Conservation (phyloP, 2,888 invertebrate species). For the Cryptus armator region DNA sequence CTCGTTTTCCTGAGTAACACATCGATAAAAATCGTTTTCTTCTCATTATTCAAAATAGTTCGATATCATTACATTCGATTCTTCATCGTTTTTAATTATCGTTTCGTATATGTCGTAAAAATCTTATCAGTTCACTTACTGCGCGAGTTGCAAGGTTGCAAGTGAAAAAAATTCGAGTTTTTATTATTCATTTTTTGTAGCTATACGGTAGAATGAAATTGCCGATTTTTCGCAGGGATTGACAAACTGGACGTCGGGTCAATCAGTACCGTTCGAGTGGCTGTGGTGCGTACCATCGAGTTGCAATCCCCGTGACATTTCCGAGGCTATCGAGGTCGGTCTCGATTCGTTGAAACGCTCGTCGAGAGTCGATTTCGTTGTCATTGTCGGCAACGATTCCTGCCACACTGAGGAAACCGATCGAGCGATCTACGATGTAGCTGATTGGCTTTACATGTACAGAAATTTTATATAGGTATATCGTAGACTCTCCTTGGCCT, state of each 20-base stretch:
- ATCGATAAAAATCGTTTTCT: no score
- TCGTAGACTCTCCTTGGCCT: constrained; percentile 5
- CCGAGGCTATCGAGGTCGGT: constrained; percentile 75
- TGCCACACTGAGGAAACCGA: constrained; percentile 76
- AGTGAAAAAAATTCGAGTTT: background rate
- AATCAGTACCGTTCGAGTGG: constrained; percentile 76
- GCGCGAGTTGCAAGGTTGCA: no score
- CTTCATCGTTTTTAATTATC: no score
- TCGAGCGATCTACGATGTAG: constrained; percentile 68
- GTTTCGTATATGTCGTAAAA: no score
- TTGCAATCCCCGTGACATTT: constrained; percentile 78
- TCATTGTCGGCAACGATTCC: constrained; percentile 73
- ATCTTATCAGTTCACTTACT: no score
- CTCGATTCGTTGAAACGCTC: constrained; percentile 76
- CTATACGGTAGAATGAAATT: background rate
- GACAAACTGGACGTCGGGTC: constrained; percentile 66
- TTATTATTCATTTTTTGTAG: background rate
- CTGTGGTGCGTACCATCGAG: constrained; percentile 82
- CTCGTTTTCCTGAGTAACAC: no score
- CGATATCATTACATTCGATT: no score
- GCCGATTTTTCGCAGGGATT: constrained; percentile 58
- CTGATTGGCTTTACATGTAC: constrained; percentile 81
- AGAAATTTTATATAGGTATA: constrained; percentile 46
- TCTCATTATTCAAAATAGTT: no score
- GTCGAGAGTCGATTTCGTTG: constrained; percentile 75